Base-by-base conservation (phyloP, 2,113 vertebrate species). In the Lycaon pictus region DNA sequence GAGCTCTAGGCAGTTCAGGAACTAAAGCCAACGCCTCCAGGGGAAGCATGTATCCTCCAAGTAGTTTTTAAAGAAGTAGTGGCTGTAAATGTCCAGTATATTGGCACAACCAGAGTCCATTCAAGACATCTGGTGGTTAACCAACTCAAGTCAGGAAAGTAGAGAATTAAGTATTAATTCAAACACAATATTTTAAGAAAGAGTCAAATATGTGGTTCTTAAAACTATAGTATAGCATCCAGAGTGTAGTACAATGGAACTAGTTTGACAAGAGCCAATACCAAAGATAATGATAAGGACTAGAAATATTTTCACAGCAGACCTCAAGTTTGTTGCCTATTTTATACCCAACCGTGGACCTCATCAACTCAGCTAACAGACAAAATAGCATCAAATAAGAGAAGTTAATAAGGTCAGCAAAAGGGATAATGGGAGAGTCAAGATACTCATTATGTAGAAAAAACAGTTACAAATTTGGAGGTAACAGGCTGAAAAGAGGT, bases 361-460 rank as follows among this genome's bases (percentile, higher is more conserved):
- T 79, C 55, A 80, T 23, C 37, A 88, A 17, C 12, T 93, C 43
- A 80, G 16, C 51, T 19, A 87, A 19, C 17, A 81, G 32, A 95
- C 72, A 94, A 88, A 7, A 22, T 7, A 82, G 9, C 55, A 77
- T 89, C 29, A 90, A 87, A 32, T 89, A 13, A 63, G 7, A 5
- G 55, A 95, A 82, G 17, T 83, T 82, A 93, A 79, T 48, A 92
- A 62, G 32, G 29, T 95, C 65, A 96, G 29, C 69, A 51, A 74
- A 95, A 55, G 27, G 35, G 69, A 85, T 81, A 58, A 93, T 13
- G 71, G 15, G 12, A 88, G 27, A 88, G 6, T 88, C 13, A 90
- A 85, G 82, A 86, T 71, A 92, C 15, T 22, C 48, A 89, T 77
- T 89, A 86, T 72, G 27, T 79, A 20, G 7, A 79, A 67, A 91